These are phyloP conservation scores for Sebastes variabilis DNA, from an alignment of 2,797 vertebrate species.

Conservation along the genomic window DNA sequence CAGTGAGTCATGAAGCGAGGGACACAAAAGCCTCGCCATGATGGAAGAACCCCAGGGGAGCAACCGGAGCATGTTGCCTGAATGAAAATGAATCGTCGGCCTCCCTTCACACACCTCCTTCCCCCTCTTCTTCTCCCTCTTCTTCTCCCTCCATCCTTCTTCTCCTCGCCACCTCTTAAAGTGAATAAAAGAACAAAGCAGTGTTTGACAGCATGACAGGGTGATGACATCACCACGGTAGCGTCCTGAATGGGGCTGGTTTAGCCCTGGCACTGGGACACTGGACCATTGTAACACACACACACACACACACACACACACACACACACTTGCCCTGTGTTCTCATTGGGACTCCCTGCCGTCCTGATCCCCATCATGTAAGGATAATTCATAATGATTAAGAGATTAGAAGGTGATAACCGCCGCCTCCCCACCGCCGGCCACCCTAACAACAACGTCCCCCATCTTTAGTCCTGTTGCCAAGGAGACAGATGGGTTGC, in stretches of 20 bases:
- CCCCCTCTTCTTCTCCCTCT: background rate
- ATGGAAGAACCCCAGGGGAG: constrained; percentile 6
- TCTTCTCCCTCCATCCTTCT: background rate
- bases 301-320: background rate
- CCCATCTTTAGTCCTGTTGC: constrained; percentile 22
- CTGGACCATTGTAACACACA: constrained; percentile 25
- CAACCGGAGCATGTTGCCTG: constrained; percentile 8
- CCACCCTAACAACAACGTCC: background rate
- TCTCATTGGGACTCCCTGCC: background rate
- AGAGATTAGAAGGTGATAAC: constrained; percentile 32
- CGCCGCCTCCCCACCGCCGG: background rate
- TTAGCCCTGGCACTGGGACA: constrained; percentile 21
- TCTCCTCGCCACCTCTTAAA: background rate
- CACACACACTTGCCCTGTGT: background rate
- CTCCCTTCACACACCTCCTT: background rate
- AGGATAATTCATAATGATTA: constrained; percentile 45
- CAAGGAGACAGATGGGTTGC: constrained; percentile 42
- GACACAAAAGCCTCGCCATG: background rate
- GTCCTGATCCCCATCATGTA: constrained; percentile 11
- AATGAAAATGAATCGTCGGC: constrained; percentile 11
- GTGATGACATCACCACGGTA: constrained; percentile 33
- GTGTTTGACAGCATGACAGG: constrained; percentile 30
- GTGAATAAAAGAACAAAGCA: constrained; percentile 36
- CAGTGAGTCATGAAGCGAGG: constrained; percentile 6
- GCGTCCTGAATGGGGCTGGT: constrained; percentile 11